phyloP scores from a whole-genome alignment of 2,113 vertebrate species.

The Eolophus roseicapilla region DNA sequence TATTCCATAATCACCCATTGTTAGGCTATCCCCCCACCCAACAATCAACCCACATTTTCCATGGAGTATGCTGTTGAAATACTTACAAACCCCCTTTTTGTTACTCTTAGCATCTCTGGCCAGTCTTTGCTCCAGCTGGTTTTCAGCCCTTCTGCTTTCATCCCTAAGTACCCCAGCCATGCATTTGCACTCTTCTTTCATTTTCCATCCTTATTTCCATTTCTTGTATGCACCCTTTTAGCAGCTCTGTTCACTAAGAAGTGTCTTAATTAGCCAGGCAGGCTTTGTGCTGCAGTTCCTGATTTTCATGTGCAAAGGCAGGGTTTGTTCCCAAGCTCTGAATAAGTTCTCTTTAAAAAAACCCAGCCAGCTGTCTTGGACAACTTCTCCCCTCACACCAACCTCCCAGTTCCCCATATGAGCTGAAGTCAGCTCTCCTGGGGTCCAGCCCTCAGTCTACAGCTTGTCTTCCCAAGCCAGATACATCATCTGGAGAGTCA shows the following conservation, averaged over 20 bases:
- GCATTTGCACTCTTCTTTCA: constrained; percentile 8
- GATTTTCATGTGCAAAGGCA: constrained; percentile 31
- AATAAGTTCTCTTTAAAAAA: constrained; percentile 11
- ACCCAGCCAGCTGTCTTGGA: not conserved
- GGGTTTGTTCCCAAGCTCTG: constrained; percentile 48
- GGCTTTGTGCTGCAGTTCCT: constrained; percentile 53
- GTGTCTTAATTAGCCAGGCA: constrained; percentile 49
- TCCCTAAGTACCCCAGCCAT: not conserved
- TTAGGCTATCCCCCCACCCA: not conserved
- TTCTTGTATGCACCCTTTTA: constrained; percentile 49
- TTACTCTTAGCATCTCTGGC: not conserved
- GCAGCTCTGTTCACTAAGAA: constrained; percentile 4
- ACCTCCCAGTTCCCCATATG: not conserved
- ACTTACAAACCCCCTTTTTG: not conserved
- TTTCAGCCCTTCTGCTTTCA: constrained; percentile 2
- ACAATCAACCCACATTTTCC: not conserved
- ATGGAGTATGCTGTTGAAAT: not conserved
- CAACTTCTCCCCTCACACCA: not conserved
- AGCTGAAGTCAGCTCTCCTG: not conserved
- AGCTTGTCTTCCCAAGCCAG: not conserved
- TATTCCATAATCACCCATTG: not conserved
- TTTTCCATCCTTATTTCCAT: constrained; percentile 54
- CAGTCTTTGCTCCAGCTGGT: constrained; percentile 26
- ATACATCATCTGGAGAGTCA: not conserved
- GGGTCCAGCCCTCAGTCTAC: not conserved